Evolutionary conservation across 2,888 invertebrate species (phyloP).

Genomic region (Deroplatys truncata): DNA sequence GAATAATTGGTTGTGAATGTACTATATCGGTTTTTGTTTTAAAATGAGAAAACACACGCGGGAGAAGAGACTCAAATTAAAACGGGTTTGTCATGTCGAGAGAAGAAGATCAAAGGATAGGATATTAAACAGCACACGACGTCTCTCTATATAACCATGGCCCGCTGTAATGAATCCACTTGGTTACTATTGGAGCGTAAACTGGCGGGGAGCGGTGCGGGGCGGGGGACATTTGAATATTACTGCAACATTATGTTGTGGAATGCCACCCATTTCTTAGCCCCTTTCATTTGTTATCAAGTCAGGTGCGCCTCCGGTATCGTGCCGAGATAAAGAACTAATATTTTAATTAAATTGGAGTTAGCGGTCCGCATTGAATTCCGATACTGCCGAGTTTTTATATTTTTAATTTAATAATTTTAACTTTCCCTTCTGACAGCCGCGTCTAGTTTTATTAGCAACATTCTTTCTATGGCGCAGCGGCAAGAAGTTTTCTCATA

Average conservation of each 20-base stretch:
- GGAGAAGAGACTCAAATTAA: not conserved
- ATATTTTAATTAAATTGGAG: not conserved
- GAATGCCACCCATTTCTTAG: not conserved
- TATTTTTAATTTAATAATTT: conserved; percentile 17
- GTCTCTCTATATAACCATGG: not conserved
- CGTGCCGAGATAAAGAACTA: not conserved
- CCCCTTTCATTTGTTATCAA: not conserved
- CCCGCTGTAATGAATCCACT: not conserved
- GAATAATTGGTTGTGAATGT: not conserved
- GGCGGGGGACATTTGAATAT: not conserved
- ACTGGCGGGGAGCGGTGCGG: not conserved
- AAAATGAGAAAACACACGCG: not conserved
- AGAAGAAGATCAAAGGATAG: not conserved
- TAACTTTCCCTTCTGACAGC: not conserved
- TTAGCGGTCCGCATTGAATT: not conserved
- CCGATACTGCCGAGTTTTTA: conserved; percentile 10
- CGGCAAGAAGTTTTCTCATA: not conserved
- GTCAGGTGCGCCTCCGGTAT: not conserved
- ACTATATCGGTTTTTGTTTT: not conserved
- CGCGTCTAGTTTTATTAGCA: not conserved
- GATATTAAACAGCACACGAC: not conserved
- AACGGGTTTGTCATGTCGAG: not conserved
- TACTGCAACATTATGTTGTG: not conserved
- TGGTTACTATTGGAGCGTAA: not conserved
- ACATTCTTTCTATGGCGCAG: not conserved